A percentile compares a stretch with the other conserved stretches of the same genome.
These are phyloP conservation scores for Trialeurodes vaporariorum DNA, from an alignment of 1,140 invertebrate genomes.

Conservation along the genomic window DNA sequence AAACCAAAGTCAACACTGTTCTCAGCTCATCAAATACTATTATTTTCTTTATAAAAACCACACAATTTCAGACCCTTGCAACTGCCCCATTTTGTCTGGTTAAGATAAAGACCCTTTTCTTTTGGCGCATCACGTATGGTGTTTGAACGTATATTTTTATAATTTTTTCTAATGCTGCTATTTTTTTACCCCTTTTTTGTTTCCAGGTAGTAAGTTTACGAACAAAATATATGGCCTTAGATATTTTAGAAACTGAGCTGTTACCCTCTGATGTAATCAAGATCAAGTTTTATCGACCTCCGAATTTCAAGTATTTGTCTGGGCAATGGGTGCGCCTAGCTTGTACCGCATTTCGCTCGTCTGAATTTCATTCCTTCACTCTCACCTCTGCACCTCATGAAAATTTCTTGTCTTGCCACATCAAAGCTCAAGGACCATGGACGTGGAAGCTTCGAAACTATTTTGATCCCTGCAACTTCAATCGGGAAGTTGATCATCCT, in stretches of 20 bases:
- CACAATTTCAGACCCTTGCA: too few relatives aligned
- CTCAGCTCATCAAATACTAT: too few relatives aligned
- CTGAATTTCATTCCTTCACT: conserved; percentile 97
- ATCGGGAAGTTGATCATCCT: conserved; percentile 70
- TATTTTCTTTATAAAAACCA: too few relatives aligned
- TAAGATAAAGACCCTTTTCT: too few relatives aligned
- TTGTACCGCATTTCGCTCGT: conserved; percentile 80
- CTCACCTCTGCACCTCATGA: conserved; percentile 96
- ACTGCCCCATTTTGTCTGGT: too few relatives aligned
- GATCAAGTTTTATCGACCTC: conserved; percentile 84
- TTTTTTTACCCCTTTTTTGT: too few relatives aligned
- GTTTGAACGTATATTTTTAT: too few relatives aligned
- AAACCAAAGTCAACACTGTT: too few relatives aligned
- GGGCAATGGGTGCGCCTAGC: conserved; percentile 78
- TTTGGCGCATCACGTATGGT: too few relatives aligned
- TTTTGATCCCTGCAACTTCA: conserved; percentile 89
- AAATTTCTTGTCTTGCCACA: conserved; percentile 93
- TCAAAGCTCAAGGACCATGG: conserved; percentile 98
- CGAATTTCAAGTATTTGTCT: conserved; percentile 92
- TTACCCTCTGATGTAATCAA: conserved; percentile 92
- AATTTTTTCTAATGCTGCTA: too few relatives aligned
- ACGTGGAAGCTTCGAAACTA: conserved; percentile 97
- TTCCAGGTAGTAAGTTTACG: conserved; percentile 70
- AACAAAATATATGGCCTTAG: conserved; percentile 85
- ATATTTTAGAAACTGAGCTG: conserved; percentile 90